Evolutionary conservation across 2,113 vertebrate genomes (phyloP), one percentile per base, ranked within the genome.

Genomic region (Indri indri): DNA sequence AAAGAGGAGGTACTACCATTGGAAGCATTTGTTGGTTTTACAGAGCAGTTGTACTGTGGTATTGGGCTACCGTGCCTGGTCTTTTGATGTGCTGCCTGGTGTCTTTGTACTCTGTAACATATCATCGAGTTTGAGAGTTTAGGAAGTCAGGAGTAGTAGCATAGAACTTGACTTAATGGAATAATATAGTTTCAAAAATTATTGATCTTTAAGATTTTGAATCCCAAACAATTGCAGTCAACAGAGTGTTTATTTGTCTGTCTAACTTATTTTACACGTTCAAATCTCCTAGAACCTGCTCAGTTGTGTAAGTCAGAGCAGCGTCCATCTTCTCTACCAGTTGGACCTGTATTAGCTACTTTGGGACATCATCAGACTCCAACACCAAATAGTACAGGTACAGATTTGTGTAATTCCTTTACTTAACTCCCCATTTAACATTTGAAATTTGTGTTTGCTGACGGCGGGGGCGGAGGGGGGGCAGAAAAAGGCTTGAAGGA

Each of bases 351-450:
- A 32, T 99, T 99, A 98, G 99, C 99, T n/a, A 98, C 99, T 6
- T 99, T 99, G 96, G 99, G 99, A 96, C 99, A 99, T 98, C 99
- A 99, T 98, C 99, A 99, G 98, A 99, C 99, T 95, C 99, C 99
- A 91, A 99, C 99, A 97, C 99, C 99, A 98, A 99, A 99, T 97
- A 99, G 99, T 99, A 99, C 99, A 99, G 99, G 99, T 99, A 98
- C 42, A 79, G 71, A 73, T 88, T 54, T 95, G 22, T 86, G 0
- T 80, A 25, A 95, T 97, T 95, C 59, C 71, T 92, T 92, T 83
- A 52, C 45, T 88, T 84, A 32, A 85, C 20, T 89, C n/a, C 71
- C 52, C 37, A 37, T 22, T 22, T 91, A 86, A 82, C 12, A 45
- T 89, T 45, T 83, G 34, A 87, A 23, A 16, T 66, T 92, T 66